These are phyloP conservation scores for Nanorana parkeri DNA, from an alignment of 2,113 vertebrate genomes.

Conservation along the genomic window DNA sequence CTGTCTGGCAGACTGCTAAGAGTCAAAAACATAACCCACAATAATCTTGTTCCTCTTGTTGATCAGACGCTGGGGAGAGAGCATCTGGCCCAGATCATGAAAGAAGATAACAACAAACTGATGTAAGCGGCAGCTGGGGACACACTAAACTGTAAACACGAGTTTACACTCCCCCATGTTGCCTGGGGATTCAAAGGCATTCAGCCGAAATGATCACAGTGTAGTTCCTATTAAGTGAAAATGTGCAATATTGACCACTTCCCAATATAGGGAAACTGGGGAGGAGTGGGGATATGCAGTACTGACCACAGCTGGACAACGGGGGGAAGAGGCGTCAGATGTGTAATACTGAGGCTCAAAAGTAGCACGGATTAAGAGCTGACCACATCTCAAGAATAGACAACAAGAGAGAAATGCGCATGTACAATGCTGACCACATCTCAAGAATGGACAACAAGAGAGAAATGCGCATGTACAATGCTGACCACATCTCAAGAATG, in stretches of 20 bases:
- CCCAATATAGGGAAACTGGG: no score
- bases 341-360: no score
- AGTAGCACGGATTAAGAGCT: no score
- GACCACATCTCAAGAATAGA: no score
- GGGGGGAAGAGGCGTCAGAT: no score
- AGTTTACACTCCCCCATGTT: not conserved
- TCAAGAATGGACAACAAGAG: no score
- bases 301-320: not conserved
- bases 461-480: no score
- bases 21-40: not conserved
- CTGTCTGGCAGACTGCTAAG: not conserved
- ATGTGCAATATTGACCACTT: not conserved
- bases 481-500: no score
- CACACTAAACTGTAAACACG: not conserved
- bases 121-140: conserved; percentile 40
- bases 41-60: not conserved
- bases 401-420: no score
- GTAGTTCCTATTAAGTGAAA: not conserved
- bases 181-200: not conserved
- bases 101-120: conserved; percentile 7
- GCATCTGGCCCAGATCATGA: conserved; percentile 1
- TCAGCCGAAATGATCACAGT: no score
- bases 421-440: no score
- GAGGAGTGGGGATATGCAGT: not conserved
- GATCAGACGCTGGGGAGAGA: conserved; percentile 23